Evolutionary conservation across 2,888 invertebrate species (phyloP).

Genomic region (Esperia sulphurella): DNA sequence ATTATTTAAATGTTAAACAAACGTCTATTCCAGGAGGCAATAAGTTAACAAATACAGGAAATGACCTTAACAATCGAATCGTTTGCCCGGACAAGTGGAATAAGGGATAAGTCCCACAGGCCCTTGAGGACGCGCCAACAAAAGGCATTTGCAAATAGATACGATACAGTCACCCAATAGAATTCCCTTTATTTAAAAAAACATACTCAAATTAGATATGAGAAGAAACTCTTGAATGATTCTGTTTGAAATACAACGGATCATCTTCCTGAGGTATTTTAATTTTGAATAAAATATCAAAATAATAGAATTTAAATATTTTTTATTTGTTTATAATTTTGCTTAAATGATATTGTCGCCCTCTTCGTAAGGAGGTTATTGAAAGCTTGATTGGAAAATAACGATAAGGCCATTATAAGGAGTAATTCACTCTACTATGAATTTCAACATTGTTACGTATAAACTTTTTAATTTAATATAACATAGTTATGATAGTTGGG

Average conservation of each 20-base stretch:
- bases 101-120: slow-evolving; percentile 38
- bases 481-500: too few species aligned
- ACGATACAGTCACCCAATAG: slow-evolving; percentile 18
- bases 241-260: too few species aligned
- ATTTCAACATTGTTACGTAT: too few species aligned
- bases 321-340: too few species aligned
- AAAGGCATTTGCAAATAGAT: slow-evolving; percentile 44
- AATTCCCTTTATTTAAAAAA: background rate
- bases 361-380: too few species aligned
- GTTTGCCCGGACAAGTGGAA: slow-evolving; percentile 36
- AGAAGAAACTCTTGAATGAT: background rate
- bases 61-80: slow-evolving; percentile 11
- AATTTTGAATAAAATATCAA: background rate
- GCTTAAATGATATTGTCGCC: too few species aligned
- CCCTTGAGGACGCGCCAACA: slow-evolving; percentile 39
- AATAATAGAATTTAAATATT: too few species aligned
- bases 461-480: too few species aligned
- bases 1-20: slow-evolving; percentile 3
- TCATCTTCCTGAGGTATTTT: background rate
- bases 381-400: too few species aligned
- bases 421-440: too few species aligned
- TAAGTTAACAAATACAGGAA: slow-evolving; percentile 8
- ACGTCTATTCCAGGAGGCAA: slow-evolving; percentile 3
- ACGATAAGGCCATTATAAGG: too few species aligned
- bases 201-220: too few species aligned